Percentiles rank a stretch among this genome's conserved stretches.
phyloP scores from a whole-genome alignment of 2,113 vertebrate species.

The Gulo gulo region DNA sequence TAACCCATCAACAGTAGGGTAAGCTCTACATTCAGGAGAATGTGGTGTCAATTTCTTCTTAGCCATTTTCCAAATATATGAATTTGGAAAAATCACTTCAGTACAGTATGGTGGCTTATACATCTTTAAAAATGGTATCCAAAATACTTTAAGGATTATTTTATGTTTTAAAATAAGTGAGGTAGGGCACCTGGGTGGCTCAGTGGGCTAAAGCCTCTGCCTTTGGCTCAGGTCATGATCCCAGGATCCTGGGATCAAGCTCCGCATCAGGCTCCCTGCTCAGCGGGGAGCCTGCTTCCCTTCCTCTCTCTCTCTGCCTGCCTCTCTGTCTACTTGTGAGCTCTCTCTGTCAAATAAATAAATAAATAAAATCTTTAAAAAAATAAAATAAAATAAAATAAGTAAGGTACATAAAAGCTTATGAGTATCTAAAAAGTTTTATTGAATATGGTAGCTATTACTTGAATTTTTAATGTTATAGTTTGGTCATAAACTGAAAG shows the following conservation, averaged over 20 bases:
- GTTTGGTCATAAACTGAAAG: neutral
- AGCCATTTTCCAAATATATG: neutral
- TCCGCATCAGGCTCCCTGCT: too few species aligned
- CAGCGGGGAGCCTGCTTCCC: too few species aligned
- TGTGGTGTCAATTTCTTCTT: neutral
- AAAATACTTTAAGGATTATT: neutral
- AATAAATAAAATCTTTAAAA: neutral
- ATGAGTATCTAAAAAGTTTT: neutral
- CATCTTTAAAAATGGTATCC: neutral
- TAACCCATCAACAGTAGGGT: fast-evolving
- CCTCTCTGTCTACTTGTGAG: too few species aligned
- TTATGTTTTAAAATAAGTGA: neutral
- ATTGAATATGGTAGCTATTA: neutral
- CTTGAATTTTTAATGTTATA: neutral
- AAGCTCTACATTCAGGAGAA: neutral
- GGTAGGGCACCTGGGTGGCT: too few species aligned
- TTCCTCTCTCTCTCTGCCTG: too few species aligned
- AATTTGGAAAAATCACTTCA: neutral
- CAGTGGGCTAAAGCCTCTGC: too few species aligned
- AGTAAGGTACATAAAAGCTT: neutral
- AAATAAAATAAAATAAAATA: neutral
- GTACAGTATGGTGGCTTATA: neutral
- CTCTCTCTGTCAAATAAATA: too few species aligned
- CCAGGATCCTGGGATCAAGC: too few species aligned
- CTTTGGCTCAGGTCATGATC: too few species aligned